Evolutionary conservation across 1,140 invertebrate species (phyloP).

Genomic region (Dinoponera quadriceps): DNA sequence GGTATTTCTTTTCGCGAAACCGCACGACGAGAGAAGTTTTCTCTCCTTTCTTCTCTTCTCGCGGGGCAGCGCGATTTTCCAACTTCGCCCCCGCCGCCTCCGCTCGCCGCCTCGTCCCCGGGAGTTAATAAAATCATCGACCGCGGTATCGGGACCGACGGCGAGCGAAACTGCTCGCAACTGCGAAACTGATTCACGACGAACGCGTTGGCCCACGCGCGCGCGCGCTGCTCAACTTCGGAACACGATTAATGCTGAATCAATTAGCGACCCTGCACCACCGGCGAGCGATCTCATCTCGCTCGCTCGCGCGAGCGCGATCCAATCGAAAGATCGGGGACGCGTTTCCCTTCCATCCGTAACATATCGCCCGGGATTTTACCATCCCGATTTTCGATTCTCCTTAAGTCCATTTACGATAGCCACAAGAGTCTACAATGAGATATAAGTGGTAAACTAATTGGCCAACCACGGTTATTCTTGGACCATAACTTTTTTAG

Average conservation of each 20-base stretch:
- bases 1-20: constrained; percentile 37
- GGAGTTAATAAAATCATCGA: constrained; percentile 49
- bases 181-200: constrained; percentile 29
- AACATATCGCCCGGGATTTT: neutral
- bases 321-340: neutral
- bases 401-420: too few relatives aligned
- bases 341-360: neutral
- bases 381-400: too few relatives aligned
- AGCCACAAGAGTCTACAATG: too few relatives aligned
- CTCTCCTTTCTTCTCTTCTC: neutral
- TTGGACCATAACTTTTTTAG: too few relatives aligned
- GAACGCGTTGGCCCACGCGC: neutral
- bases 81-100: constrained; percentile 47
- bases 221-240: neutral
- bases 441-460: too few relatives aligned
- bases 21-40: constrained; percentile 38
- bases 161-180: constrained; percentile 22
- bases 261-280: constrained; percentile 29
- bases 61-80: constrained; percentile 10
- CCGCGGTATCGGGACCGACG: constrained; percentile 28
- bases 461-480: too few relatives aligned
- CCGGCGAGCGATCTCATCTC: constrained; percentile 2
- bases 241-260: constrained; percentile 33
- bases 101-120: too few relatives aligned
- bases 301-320: neutral